Evolutionary conservation across 2,113 vertebrate genomes (phyloP).

Genomic region (Menidia beryllina): DNA sequence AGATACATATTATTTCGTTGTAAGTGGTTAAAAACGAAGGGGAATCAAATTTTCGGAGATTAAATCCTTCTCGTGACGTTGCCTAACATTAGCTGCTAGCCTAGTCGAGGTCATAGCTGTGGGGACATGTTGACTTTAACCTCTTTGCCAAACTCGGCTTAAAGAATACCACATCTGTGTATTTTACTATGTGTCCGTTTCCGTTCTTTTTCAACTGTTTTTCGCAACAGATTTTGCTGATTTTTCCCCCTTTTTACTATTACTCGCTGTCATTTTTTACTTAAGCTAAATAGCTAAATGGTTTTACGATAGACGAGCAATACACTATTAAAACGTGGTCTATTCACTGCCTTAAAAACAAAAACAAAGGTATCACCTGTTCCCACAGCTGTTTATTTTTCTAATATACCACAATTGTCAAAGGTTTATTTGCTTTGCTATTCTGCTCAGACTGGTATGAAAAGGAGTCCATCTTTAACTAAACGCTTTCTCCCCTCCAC

Average conservation of each 20-base stretch:
- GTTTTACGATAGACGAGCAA: too few species aligned
- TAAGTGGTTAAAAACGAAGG: background rate
- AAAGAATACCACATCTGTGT: background rate
- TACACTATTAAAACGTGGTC: too few species aligned
- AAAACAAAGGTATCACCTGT: too few species aligned
- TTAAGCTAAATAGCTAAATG: too few species aligned
- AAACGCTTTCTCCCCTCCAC: background rate
- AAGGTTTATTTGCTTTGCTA: background rate
- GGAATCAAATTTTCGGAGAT: background rate
- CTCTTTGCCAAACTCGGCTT: background rate
- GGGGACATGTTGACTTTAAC: constrained; percentile 21
- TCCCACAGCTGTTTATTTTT: background rate
- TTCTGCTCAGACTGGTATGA: background rate
- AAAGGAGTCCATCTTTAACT: background rate
- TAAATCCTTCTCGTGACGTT: constrained; percentile 20
- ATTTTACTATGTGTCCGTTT: background rate
- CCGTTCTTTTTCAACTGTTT: background rate
- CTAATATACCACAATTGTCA: background rate
- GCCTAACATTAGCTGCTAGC: constrained; percentile 59
- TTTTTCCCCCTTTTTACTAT: too few species aligned
- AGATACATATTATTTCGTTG: constrained; percentile 34
- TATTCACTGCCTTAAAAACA: too few species aligned
- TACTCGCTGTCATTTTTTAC: too few species aligned
- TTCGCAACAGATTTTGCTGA: too few species aligned
- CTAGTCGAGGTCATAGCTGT: constrained; percentile 62